A percentile compares a stretch with the other conserved stretches of the same genome.
Conservation (phyloP, 2,113 vertebrate genomes). For the Lasiurus cinereus region DNA sequence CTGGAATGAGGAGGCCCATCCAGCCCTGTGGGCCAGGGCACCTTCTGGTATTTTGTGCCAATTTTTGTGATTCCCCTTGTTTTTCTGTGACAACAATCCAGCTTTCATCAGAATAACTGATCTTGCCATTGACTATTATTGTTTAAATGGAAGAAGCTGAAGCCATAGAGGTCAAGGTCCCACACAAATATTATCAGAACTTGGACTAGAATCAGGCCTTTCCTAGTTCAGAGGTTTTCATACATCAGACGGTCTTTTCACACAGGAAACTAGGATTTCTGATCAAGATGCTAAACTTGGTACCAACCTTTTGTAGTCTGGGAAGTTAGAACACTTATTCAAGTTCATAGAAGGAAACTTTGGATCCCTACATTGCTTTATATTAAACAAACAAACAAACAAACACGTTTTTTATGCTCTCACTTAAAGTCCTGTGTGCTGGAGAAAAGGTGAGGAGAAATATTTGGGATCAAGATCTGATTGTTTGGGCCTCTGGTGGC, state of each 20-base stretch:
- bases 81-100: constrained; percentile 3
- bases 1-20: not conserved
- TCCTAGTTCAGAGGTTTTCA: not conserved
- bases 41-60: not conserved
- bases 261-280: not conserved
- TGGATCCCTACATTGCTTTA: not conserved
- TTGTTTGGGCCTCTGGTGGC: not conserved
- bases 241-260: not conserved
- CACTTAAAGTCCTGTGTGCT: not conserved
- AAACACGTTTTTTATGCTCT: not conserved
- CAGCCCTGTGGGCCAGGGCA: not conserved
- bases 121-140: not conserved
- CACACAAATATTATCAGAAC: not conserved
- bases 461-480: not conserved
- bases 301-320: not conserved
- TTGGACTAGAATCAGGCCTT: not conserved
- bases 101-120: not conserved
- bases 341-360: not conserved
- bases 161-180: not conserved
- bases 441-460: constrained; percentile 5
- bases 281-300: not conserved
- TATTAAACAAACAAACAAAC: not conserved
- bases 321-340: not conserved
- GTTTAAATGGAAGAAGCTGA: not conserved
- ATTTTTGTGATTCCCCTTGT: not conserved